A percentile compares a stretch with the other conserved stretches of the same genome.
Evolutionary conservation across 2,888 invertebrate genomes (phyloP).

Genomic region (Eumacrocentrus americanus): DNA sequence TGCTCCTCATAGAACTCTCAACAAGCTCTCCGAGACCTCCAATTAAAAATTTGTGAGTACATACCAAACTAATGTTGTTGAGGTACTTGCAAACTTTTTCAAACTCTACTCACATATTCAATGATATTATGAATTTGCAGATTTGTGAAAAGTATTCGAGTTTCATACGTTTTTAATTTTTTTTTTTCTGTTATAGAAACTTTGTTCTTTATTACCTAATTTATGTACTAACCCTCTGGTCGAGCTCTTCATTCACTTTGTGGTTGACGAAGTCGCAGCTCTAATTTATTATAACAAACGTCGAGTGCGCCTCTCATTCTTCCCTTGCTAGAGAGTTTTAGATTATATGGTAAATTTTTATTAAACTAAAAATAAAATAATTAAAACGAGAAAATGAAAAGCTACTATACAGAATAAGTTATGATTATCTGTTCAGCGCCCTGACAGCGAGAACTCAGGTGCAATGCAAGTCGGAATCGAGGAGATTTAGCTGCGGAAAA

Average conservation of each 20-base stretch:
- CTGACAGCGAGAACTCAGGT: not conserved
- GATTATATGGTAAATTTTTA: too few relatives aligned
- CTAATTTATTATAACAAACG: slow-evolving; percentile 40
- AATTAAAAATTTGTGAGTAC: slow-evolving; percentile 36
- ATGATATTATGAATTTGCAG: not conserved
- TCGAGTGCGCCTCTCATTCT: slow-evolving; percentile 23
- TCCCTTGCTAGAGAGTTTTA: too few relatives aligned
- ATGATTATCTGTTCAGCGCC: not conserved
- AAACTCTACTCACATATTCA: not conserved
- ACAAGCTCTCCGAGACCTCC: slow-evolving; percentile 29
- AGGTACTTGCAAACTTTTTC: slow-evolving; percentile 4
- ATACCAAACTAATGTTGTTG: not conserved
- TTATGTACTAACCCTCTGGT: not conserved
- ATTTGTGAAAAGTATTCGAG: not conserved
- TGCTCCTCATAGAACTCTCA: slow-evolving; percentile 28
- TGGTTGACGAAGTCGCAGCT: slow-evolving; percentile 27
- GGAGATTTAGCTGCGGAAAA: not conserved
- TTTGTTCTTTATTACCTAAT: not conserved
- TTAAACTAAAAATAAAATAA: not conserved
- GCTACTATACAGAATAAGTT: not conserved
- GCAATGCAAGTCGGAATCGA: not conserved
- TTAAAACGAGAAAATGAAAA: too few relatives aligned
- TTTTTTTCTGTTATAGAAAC: not conserved
- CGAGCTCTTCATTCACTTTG: not conserved
- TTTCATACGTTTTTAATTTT: slow-evolving; percentile 9